These are phyloP conservation scores for Pimephales promelas DNA, from an alignment of 2,113 vertebrate species.

Conservation along the genomic window DNA sequence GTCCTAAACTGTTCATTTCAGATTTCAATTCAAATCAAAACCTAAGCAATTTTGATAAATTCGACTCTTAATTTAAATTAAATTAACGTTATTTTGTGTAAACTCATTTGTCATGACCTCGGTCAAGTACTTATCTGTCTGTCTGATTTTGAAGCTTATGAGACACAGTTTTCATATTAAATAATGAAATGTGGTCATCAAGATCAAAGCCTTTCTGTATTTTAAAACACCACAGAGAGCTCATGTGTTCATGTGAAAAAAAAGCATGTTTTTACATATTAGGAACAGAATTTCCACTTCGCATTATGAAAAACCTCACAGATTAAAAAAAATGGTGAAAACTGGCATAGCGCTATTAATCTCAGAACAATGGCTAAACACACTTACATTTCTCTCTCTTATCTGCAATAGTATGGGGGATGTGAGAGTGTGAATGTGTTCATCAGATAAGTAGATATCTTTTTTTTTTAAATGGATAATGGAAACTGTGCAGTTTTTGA, in stretches of 20 bases:
- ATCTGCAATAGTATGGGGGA: constrained; percentile 36
- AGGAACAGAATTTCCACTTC: background rate
- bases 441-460: constrained; percentile 31
- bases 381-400: constrained; percentile 29
- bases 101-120: background rate
- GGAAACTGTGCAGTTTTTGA: background rate
- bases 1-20: background rate
- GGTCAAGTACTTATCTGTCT: no score
- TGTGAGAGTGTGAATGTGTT: background rate
- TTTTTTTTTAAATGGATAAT: background rate
- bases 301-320: background rate
- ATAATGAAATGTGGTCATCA: background rate
- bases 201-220: background rate
- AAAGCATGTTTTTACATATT: background rate
- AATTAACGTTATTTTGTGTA: background rate
- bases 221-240: background rate
- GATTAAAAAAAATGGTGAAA: background rate
- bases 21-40: background rate
- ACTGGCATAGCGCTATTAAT: constrained; percentile 20
- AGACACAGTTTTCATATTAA: background rate
- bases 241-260: background rate
- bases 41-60: background rate
- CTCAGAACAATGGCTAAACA: constrained; percentile 29
- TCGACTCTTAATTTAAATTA: background rate
- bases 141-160: background rate